phyloP scores from a whole-genome alignment of 2,888 invertebrate genomes.

The Macrosoma leucophasiata region DNA sequence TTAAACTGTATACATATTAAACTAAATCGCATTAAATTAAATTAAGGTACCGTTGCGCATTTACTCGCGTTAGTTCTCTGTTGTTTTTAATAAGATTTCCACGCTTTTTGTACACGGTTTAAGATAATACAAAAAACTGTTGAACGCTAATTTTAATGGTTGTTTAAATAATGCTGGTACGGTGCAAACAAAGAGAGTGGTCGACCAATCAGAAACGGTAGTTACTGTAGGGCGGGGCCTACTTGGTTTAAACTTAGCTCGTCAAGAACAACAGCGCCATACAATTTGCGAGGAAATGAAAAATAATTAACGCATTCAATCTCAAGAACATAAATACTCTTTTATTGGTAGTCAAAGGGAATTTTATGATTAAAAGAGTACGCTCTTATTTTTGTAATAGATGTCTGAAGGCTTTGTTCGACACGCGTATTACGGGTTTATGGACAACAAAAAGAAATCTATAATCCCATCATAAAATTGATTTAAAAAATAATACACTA shows the following conservation, averaged over 20 bases:
- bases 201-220: constrained; percentile 55
- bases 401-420: too few relatives aligned
- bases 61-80: too few relatives aligned
- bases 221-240: constrained; percentile 55
- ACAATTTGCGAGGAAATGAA: constrained; percentile 55
- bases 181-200: constrained; percentile 54
- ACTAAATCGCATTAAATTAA: too few relatives aligned
- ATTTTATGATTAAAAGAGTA: constrained; percentile 7
- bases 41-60: too few relatives aligned
- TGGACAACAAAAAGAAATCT: too few relatives aligned
- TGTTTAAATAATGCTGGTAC: constrained; percentile 51
- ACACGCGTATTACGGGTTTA: too few relatives aligned
- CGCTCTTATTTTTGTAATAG: constrained; percentile 5
- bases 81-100: too few relatives aligned
- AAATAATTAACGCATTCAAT: constrained; percentile 56
- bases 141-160: constrained; percentile 35
- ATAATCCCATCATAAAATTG: too few relatives aligned
- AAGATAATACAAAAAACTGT: constrained; percentile 18
- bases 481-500: too few relatives aligned
- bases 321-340: constrained; percentile 29
- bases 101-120: constrained; percentile 1
- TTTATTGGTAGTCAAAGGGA: constrained; percentile 16
- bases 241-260: constrained; percentile 51
- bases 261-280: constrained; percentile 47
- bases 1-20: too few relatives aligned